phyloP scores from a whole-genome alignment of 2,888 invertebrate genomes.

The Ariolimax columbianus region DNA sequence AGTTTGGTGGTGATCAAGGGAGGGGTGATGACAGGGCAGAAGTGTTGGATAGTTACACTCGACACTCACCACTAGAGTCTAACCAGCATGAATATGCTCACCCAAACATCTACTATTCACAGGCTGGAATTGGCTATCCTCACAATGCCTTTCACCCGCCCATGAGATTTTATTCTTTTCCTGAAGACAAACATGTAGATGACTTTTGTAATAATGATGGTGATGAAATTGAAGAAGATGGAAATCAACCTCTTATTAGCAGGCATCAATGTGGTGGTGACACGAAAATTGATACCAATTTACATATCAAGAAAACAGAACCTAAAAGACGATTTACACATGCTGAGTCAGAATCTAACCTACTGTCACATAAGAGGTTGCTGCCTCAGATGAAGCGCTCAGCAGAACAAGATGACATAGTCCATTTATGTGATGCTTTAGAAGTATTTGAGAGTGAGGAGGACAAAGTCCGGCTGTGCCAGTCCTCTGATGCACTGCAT shows the following conservation, averaged over 20 bases:
- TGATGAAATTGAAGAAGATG: constrained; percentile 10
- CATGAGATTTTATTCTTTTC: constrained; percentile 47
- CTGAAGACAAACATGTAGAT: neutral
- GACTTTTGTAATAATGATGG: neutral
- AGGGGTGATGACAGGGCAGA: neutral
- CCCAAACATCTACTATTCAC: constrained; percentile 69
- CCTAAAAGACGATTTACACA: constrained; percentile 58
- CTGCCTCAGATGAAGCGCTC: constrained; percentile 64
- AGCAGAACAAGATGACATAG: constrained; percentile 68
- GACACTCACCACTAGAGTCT: constrained; percentile 69
- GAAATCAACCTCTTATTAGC: constrained; percentile 20
- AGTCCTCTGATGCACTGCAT: constrained; percentile 22
- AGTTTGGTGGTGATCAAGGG: neutral
- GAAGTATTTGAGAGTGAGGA: constrained; percentile 62
- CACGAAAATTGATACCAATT: neutral
- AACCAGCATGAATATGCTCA: constrained; percentile 70
- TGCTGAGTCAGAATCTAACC: constrained; percentile 63
- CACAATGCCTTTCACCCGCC: constrained; percentile 66
- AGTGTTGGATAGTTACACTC: constrained; percentile 51
- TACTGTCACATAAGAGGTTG: constrained; percentile 57
- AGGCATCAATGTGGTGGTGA: neutral
- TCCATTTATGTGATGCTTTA: constrained; percentile 63
- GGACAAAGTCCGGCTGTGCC: constrained; percentile 43
- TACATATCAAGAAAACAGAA: neutral
- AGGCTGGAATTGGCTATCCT: constrained; percentile 72